Percentiles rank a stretch among this genome's conserved stretches.
Conservation (phyloP, 2,113 vertebrate species). For the Galemys pyrenaicus region DNA sequence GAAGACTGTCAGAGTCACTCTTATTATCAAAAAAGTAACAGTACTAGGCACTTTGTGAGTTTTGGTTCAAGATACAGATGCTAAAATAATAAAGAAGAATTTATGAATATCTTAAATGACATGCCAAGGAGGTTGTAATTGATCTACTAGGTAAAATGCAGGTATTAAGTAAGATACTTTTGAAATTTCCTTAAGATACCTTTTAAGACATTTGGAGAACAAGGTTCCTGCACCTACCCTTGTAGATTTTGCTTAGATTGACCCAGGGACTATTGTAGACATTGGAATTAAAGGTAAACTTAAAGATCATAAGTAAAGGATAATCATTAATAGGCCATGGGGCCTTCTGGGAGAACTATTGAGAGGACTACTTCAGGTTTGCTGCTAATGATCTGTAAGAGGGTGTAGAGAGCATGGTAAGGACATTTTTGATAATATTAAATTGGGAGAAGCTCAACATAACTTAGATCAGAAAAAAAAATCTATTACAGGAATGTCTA, state of each 20-base stretch:
- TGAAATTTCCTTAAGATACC: constrained; percentile 20
- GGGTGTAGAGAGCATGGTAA: constrained; percentile 16
- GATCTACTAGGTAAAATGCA: background rate
- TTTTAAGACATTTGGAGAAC: background rate
- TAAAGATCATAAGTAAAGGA: constrained; percentile 38
- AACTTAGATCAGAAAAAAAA: constrained; percentile 56
- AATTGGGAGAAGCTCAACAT: background rate
- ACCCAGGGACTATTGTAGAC: constrained; percentile 34
- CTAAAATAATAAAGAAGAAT: background rate
- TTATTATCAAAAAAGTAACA: background rate
- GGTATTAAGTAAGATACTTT: background rate
- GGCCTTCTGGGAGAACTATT: constrained; percentile 19
- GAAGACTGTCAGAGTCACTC: background rate
- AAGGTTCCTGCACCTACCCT: background rate
- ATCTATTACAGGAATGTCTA: background rate
- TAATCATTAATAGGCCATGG: constrained; percentile 48
- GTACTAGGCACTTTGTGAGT: background rate
- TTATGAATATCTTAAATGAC: background rate
- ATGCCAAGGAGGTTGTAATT: background rate
- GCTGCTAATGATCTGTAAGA: constrained; percentile 54
- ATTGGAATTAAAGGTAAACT: constrained; percentile 63
- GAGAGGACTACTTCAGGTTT: constrained; percentile 32
- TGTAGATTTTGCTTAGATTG: constrained; percentile 44
- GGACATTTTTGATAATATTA: constrained; percentile 38
- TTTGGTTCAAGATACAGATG: background rate